Evolutionary conservation across 2,888 invertebrate species (phyloP), one percentile per base, ranked within the genome.

Genomic region (Trachelus tabidus): DNA sequence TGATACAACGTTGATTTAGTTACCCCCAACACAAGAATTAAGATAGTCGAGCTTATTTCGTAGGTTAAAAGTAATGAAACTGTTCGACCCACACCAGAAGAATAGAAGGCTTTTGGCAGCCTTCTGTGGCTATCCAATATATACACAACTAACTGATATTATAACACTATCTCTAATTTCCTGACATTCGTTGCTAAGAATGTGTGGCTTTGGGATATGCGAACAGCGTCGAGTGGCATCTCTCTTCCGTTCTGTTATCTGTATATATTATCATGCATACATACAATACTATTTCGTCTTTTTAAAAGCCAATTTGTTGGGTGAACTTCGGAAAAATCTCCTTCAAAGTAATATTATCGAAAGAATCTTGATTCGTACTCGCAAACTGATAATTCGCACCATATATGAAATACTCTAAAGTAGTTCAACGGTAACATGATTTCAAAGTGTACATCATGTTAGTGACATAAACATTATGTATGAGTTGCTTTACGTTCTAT

Each of bases 1-100:
- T 83, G 81, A 84, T 81, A 83, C 84, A 87, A 81, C 78, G 83
- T 84, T 79, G 82, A 86, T 87, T 85, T 85, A 87, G 83, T 85
- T 80, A 82, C 80, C 85, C 84, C 84, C 85, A 82, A 84, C 77
- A 85, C 80, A 86, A 83, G 76, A 84, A 82, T 82, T 83, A 82
- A 81, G 78, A 83, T 83, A 83, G 76, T 80, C 73, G 77, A 81
- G 77, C 81, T 83, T 83, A 82, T 76, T 73, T 37, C 77, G 75
- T 83, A 83, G 37, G 76, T 76, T 81, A 81, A 79, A 79, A 81
- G 79, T 83, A 83, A 82, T 79, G 80, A 82, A 81, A 79, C 82
- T 81, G 80, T 80, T 77, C 76, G 76, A 82, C 81, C 82, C 80
- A 82, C 80, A 83, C 82, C 82, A 79, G 80, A 78, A 81, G 69